Evolutionary conservation across 2,797 vertebrate genomes (phyloP), one percentile per base, ranked within the genome.

Genomic region (Lindbergichthys nudifrons): DNA sequence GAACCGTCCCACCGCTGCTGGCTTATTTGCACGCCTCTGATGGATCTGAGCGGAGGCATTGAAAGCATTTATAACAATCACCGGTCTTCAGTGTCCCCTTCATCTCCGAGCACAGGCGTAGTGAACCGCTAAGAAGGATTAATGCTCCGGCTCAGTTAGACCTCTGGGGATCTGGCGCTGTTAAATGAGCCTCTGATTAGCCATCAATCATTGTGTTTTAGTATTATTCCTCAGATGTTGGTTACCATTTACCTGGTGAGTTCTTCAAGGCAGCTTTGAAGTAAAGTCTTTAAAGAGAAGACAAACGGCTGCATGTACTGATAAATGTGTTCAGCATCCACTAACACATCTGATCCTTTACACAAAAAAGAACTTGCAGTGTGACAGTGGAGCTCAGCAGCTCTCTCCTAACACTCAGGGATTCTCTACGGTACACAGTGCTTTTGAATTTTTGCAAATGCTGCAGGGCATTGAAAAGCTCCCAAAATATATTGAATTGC

Each of bases 301-400:
- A 26, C 26, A 26, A 21, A 47, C 60, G 65, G 51, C 61, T 30
- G 30, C 5, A 71, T 51, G 64, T 42, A 19, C 32, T 73, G 80
- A 87, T 58, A 75, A 77, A 67, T 68, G 47, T 3, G 18, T 65
- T 39, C 7, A 26, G 48, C 57, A 73, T n/a, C 42, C 45, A 75
- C 62, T 15, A 15, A 62, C 60, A 78, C 75, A 84, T 80, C 81
- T 85, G 79, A 67, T 86, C 58, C 62, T 61, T 69, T 32, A 73
- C 36, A 21, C 68, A 52, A 68, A 4, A 18, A 26, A 46, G 50
- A 15, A 76, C 65, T 83, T 57, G 71, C 14, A 60, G 32, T 4
- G 0, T 57, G 47, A 58, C 47, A 42, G 59, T 62, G 42, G 11
- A 11, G 41, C 72, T 75, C 77, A 70, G 68, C 66, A 66, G 68